Conservation (phyloP, 2,888 invertebrate species). For the Archaeoteleia sp. region DNA sequence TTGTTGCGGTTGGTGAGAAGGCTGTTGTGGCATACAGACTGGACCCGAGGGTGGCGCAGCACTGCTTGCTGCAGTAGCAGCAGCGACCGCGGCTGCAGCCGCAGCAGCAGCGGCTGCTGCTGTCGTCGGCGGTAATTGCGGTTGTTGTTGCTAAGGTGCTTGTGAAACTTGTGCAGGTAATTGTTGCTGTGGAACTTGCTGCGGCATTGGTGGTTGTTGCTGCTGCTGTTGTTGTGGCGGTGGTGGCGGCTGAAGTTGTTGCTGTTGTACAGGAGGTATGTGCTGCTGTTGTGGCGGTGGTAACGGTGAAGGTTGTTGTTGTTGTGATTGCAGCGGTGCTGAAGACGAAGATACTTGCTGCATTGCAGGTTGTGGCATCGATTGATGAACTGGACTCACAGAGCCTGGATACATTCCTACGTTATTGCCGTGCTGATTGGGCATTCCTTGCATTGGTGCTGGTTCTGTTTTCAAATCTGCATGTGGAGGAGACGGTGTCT, state of each 20-base stretch:
- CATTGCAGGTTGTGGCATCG: conserved; percentile 64
- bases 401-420: conserved; percentile 63
- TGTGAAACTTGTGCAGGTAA: conserved; percentile 26
- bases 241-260: conserved; percentile 56
- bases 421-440: conserved; percentile 56
- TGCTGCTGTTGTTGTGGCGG: conserved; percentile 40
- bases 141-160: conserved; percentile 9
- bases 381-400: conserved; percentile 63
- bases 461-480: conserved; percentile 65
- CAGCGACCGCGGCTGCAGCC: conserved; percentile 32
- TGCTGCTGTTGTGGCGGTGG: conserved; percentile 56
- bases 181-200: conserved; percentile 56
- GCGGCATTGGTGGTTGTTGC: conserved; percentile 52
- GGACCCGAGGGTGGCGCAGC: conserved; percentile 22
- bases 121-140: conserved; percentile 16
- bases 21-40: conserved; percentile 42
- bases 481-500: conserved; percentile 68
- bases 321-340: conserved; percentile 56
- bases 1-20: conserved; percentile 46
- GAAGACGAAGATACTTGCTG: conserved; percentile 24
- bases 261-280: too few species aligned
- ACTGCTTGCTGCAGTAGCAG: conserved; percentile 34
- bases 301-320: conserved; percentile 63
- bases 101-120: conserved; percentile 40
- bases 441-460: conserved; percentile 43